These are phyloP conservation scores for Plotosus lineatus DNA, from an alignment of 2,113 vertebrate genomes.

Conservation along the genomic window DNA sequence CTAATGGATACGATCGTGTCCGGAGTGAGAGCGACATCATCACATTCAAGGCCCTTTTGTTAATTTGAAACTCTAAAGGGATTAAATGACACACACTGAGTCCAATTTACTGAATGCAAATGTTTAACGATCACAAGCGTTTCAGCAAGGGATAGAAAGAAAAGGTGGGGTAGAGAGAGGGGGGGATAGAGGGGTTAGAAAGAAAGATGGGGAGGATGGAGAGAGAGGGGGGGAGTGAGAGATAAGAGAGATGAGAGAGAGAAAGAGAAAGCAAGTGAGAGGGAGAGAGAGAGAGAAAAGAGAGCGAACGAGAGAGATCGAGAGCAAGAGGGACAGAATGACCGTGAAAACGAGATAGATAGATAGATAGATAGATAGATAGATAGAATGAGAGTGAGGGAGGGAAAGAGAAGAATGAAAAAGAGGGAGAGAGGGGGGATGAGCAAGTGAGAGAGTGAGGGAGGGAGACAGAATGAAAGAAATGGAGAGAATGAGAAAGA, in stretches of 20 bases:
- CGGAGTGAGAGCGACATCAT: slow-evolving; percentile 36
- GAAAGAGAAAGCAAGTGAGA: background rate
- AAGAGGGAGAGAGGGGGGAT: background rate
- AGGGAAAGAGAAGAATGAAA: background rate
- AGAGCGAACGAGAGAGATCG: no score
- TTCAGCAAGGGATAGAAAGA: background rate
- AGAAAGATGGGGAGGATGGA: background rate
- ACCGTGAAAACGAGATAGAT: no score
- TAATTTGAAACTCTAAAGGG: slow-evolving; percentile 45
- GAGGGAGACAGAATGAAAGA: background rate
- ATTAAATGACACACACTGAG: slow-evolving; percentile 46
- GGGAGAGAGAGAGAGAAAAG: background rate
- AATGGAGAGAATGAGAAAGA: background rate
- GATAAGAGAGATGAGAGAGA: background rate
- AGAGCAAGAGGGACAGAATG: background rate
- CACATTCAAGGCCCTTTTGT: slow-evolving; percentile 23
- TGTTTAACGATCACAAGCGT: slow-evolving; percentile 38
- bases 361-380: background rate
- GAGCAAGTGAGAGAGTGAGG: background rate
- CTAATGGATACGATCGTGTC: slow-evolving; percentile 48
- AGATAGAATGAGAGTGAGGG: background rate
- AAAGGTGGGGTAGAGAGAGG: background rate
- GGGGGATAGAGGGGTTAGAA: background rate
- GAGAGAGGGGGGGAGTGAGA: background rate
- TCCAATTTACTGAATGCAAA: slow-evolving; percentile 40